Evolutionary conservation across 35 echinoderm and acorn worm genomes (phyloP).

Genomic region (Apostichopus parvimensis): DNA sequence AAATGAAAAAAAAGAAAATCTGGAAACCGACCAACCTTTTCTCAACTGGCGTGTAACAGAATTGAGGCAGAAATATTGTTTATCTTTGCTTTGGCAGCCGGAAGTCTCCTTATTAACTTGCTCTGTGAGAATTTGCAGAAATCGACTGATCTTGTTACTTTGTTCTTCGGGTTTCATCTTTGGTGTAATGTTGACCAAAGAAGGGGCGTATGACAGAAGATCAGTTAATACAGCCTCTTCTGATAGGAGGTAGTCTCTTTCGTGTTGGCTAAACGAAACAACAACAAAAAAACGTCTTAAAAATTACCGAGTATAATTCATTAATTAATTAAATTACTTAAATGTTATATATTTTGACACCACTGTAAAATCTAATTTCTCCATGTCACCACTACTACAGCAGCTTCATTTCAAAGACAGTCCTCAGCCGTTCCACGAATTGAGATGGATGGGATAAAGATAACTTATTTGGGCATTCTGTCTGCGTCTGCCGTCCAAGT

Average conservation of each 20-base stretch:
- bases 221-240: conserved; percentile 66
- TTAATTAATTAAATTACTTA: not conserved
- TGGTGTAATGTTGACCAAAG: conserved; percentile 19
- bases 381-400: too few relatives aligned
- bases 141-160: not conserved
- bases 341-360: not conserved
- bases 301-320: not conserved
- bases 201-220: conserved; percentile 69
- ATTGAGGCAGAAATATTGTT: not conserved
- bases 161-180: conserved; percentile 12
- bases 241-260: conserved; percentile 68
- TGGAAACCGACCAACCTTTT: not conserved
- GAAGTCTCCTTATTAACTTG: conserved; percentile 19
- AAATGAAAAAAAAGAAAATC: not conserved
- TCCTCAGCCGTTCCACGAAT: too few relatives aligned
- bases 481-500: too few relatives aligned
- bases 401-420: too few relatives aligned
- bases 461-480: too few relatives aligned
- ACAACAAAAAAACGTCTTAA: not conserved
- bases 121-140: conserved; percentile 31
- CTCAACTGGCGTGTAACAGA: conserved; percentile 2
- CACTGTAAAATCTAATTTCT: too few relatives aligned
- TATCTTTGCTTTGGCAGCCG: conserved; percentile 4
- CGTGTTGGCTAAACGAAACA: conserved; percentile 72
- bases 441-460: too few relatives aligned